A percentile compares a stretch with the other conserved stretches of the same genome.
phyloP scores from a whole-genome alignment of 2,113 vertebrate species.

The Otocyon megalotis region DNA sequence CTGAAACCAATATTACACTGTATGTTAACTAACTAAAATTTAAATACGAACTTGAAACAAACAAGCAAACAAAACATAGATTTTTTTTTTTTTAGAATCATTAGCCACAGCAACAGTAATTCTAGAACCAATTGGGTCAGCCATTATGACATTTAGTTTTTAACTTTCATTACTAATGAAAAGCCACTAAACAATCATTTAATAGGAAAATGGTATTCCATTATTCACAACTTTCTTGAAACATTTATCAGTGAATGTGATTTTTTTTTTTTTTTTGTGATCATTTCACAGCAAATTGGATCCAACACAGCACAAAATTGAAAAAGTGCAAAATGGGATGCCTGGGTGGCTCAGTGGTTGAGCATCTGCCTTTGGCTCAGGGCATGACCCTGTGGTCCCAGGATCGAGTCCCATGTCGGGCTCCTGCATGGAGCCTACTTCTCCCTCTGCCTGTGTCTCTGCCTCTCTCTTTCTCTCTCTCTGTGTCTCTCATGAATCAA shows the following conservation, averaged over 20 bases:
- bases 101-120: not conserved
- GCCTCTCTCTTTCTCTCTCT: too few relatives aligned
- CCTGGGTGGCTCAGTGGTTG: too few relatives aligned
- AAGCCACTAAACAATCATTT: not conserved
- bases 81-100: not conserved
- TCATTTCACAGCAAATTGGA: not conserved
- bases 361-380: too few relatives aligned
- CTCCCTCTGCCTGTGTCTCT: too few relatives aligned
- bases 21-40: not conserved
- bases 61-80: not conserved
- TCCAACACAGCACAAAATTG: not conserved
- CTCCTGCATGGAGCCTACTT: too few relatives aligned
- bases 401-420: too few relatives aligned
- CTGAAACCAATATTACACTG: not conserved
- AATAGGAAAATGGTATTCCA: not conserved
- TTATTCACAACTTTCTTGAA: not conserved
- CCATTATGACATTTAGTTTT: not conserved
- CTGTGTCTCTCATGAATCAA: too few relatives aligned
- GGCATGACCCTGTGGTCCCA: too few relatives aligned
- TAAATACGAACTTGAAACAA: not conserved
- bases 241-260: not conserved
- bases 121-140: not conserved
- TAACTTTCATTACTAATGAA: not conserved
- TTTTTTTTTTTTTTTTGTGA: conserved; percentile 2
- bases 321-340: not conserved